Evolutionary conservation across 2,113 vertebrate species (phyloP), one percentile per base, ranked within the genome.

Genomic region (Mustela lutreola): DNA sequence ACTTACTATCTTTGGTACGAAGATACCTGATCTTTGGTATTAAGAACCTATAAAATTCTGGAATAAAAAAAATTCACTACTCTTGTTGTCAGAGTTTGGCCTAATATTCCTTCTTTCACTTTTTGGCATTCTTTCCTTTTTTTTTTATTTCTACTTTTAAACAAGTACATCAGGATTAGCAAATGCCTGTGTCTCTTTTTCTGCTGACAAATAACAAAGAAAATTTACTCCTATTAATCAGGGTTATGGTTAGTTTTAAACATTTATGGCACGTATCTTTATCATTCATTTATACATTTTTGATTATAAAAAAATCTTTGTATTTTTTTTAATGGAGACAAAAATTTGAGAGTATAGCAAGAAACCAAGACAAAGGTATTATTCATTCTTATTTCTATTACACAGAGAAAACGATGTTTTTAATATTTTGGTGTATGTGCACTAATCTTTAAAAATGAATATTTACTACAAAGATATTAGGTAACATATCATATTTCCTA

Each of bases 171-270:
- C 39, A 62, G 50, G n/a, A 48, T 78, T 75, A 81, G 56, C 39
- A 83, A 70, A 56, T 56, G 3, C 14, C 36, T 91, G 16, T 53
- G 1, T 95, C 15, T 73, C 26, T 84, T 73, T 88, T 28, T 26
- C 24, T 75, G 50, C 26, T 94, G 33, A 85, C 89, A 36, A 85
- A 56, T 73, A 85, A 42, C 42, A 67, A 53, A 95, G 22, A 75
- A 48, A 58, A 96, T 92, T 94, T 91, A 67, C 28, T 93, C 87
- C 67, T 39, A 36, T 24, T 83, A 24, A 79, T 90, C 48, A 92
- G 63, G 33, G 8, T 50, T 91, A 36, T 85, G 39, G 19, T 82
- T 89, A 85, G 15, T 2, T 79, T 97, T 82, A 70, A 95, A 92
- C 76, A 39, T 39, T 22, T 60, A 76, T 53, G 63, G 7, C 26